Percentiles rank a stretch among this genome's conserved stretches.
phyloP scores from a whole-genome alignment of 2,797 vertebrate genomes.

The Psittacula derbiana region DNA sequence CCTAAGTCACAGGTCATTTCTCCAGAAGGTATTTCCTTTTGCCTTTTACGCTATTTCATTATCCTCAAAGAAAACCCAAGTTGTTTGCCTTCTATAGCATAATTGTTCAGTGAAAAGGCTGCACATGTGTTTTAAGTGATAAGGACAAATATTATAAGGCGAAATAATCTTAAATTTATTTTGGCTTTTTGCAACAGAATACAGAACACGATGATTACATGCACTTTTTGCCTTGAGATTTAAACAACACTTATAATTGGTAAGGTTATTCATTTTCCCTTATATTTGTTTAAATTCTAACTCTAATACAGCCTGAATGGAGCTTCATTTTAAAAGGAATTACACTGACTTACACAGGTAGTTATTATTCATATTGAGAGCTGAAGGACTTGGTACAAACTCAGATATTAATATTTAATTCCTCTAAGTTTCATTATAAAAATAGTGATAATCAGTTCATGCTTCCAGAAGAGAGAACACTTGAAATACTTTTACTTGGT shows the following conservation, averaged over 20 bases:
- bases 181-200: neutral
- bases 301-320: neutral
- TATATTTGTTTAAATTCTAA: neutral
- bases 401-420: neutral
- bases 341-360: neutral
- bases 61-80: neutral
- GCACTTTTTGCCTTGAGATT: neutral
- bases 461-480: neutral
- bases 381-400: neutral
- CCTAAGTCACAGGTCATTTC: neutral
- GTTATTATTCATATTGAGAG: neutral
- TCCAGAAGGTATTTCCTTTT: neutral
- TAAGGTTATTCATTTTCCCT: neutral
- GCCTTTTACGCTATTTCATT: neutral
- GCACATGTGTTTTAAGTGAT: neutral
- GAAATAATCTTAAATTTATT: conserved; percentile 10
- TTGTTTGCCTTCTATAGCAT: neutral
- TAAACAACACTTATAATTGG: neutral
- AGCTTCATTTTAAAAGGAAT: neutral
- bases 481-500: conserved; percentile 10
- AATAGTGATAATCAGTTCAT: neutral
- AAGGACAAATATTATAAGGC: neutral
- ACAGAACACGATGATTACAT: neutral
- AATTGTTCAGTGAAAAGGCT: neutral
- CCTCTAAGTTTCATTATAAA: neutral